phyloP scores from a whole-genome alignment of 2,888 invertebrate species.

The Mamestra brassicae region DNA sequence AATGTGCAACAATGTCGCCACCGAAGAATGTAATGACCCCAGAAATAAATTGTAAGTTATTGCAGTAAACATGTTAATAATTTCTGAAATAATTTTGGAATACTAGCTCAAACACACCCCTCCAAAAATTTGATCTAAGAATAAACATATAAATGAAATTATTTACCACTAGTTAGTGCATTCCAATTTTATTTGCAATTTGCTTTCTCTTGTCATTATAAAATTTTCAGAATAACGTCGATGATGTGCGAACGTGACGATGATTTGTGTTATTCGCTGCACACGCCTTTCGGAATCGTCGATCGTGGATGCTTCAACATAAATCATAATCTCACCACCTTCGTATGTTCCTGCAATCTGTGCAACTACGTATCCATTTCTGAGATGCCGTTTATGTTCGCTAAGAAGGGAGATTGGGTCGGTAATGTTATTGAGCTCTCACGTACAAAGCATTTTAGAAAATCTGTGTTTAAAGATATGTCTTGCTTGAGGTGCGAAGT shows the following conservation, averaged over 20 bases:
- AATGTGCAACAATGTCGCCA: conserved; percentile 77
- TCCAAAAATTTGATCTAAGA: neutral
- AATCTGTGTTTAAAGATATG: conserved; percentile 80
- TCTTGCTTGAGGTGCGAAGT: conserved; percentile 83
- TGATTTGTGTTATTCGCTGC: conserved; percentile 82
- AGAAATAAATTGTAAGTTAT: conserved; percentile 79
- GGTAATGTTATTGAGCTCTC: conserved; percentile 82
- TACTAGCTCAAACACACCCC: neutral
- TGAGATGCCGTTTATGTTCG: conserved; percentile 82
- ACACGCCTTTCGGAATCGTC: conserved; percentile 85
- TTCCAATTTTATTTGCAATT: conserved; percentile 44
- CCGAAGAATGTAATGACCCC: conserved; percentile 77
- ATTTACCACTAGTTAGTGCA: neutral
- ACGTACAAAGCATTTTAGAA: conserved; percentile 77
- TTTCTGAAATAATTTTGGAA: neutral
- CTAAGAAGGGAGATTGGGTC: conserved; percentile 78
- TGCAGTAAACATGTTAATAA: conserved; percentile 3
- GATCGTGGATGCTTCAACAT: conserved; percentile 83
- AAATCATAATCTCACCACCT: conserved; percentile 78
- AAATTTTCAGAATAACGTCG: conserved; percentile 77
- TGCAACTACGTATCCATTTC: conserved; percentile 83
- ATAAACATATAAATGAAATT: neutral
- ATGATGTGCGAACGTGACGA: conserved; percentile 74
- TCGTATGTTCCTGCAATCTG: conserved; percentile 84
- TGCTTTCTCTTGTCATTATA: conserved; percentile 60